These are phyloP conservation scores for Hyles euphorbiae DNA, from an alignment of 1,140 invertebrate species.

Conservation along the genomic window DNA sequence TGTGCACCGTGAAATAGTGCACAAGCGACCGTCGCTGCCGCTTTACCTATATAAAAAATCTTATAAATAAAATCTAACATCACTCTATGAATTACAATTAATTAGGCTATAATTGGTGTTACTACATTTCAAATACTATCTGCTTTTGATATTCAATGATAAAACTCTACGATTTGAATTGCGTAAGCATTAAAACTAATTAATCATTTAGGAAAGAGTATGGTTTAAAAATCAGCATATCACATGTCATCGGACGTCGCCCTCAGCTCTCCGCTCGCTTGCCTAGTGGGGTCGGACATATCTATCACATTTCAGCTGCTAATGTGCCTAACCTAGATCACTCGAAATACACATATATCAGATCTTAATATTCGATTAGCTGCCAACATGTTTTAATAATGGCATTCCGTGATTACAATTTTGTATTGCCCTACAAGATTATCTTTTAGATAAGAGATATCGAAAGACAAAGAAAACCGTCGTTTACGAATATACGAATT, in stretches of 20 bases:
- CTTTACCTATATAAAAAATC: constrained; percentile 59
- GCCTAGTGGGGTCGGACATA: too few species aligned
- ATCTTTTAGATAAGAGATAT: too few species aligned
- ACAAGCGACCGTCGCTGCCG: constrained; percentile 25
- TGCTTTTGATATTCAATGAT: constrained; percentile 29
- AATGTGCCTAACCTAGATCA: too few species aligned
- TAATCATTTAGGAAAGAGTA: constrained; percentile 48
- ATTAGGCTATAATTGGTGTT: constrained; percentile 71
- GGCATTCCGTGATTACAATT: too few species aligned
- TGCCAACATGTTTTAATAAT: too few species aligned
- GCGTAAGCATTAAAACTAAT: constrained; percentile 61
- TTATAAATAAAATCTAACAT: constrained; percentile 70
- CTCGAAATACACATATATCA: too few species aligned
- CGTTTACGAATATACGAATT: too few species aligned
- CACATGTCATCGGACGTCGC: constrained; percentile 32
- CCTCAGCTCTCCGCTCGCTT: too few species aligned
- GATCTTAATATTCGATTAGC: too few species aligned
- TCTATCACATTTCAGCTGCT: too few species aligned
- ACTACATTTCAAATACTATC: constrained; percentile 47
- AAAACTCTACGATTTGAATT: constrained; percentile 52
- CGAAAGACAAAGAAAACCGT: too few species aligned
- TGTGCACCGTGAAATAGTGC: constrained; percentile 7
- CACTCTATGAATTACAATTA: constrained; percentile 64
- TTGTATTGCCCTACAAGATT: too few species aligned
- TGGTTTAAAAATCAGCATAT: constrained; percentile 53